These are phyloP conservation scores for Cyclargus thomasi DNA, from an alignment of 1,140 invertebrate species.

Conservation along the genomic window DNA sequence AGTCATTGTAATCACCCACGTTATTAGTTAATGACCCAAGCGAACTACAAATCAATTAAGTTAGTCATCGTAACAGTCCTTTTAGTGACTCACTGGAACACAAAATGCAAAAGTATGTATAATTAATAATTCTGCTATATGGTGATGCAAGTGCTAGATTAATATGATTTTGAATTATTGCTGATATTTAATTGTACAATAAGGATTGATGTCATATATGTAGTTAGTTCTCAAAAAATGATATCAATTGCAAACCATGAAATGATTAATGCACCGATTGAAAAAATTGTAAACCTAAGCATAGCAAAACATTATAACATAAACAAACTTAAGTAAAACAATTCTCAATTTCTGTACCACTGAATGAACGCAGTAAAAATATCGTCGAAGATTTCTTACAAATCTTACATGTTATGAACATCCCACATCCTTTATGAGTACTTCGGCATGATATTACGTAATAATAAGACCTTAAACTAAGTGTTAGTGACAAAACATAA, in stretches of 20 bases:
- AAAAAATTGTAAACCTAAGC: background rate
- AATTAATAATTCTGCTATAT: background rate
- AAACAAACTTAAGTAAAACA: background rate
- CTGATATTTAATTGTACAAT: background rate
- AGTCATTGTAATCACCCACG: constrained; percentile 48
- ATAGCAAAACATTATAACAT: background rate
- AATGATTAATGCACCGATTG: background rate
- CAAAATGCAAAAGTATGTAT: constrained; percentile 5
- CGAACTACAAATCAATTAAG: constrained; percentile 62
- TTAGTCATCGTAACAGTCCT: constrained; percentile 50
- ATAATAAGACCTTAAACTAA: constrained; percentile 23
- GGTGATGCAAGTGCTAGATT: background rate
- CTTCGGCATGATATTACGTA: constrained; percentile 16
- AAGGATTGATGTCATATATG: background rate
- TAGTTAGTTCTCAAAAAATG: background rate
- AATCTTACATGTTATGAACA: background rate
- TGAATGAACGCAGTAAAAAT: background rate
- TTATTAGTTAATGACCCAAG: constrained; percentile 30
- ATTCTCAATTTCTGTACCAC: background rate
- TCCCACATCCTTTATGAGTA: background rate
- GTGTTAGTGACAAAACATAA: constrained; percentile 71
- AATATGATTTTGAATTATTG: background rate
- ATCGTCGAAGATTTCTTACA: background rate
- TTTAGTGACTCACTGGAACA: constrained; percentile 41
- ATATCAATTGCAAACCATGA: background rate